Conservation (phyloP, 2,797 vertebrate genomes). For the Xerus rutilus region DNA sequence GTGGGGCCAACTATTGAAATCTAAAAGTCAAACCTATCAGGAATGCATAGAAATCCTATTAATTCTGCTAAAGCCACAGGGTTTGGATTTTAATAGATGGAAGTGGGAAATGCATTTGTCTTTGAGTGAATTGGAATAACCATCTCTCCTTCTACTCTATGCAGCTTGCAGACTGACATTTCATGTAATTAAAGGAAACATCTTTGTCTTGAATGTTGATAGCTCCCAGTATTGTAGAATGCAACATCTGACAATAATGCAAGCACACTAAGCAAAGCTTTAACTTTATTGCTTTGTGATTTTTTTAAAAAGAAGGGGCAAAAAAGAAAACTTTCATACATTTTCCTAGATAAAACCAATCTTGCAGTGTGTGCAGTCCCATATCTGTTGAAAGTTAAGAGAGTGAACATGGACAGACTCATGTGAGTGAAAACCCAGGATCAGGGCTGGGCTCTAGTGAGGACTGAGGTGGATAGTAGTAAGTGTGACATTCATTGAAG, state of each 20-base stretch:
- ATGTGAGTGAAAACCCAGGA: not conserved
- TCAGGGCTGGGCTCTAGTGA: fast-evolving
- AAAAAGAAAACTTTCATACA: not conserved
- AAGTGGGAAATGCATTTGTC: conserved; percentile 60
- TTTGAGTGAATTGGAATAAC: conserved; percentile 71
- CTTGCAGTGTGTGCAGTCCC: no score
- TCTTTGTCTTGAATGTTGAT: conserved; percentile 47
- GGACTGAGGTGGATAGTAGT: no score
- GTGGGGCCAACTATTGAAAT: conserved; percentile 64
- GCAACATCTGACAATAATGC: not conserved
- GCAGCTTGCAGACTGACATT: conserved; percentile 5
- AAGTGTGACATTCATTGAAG: not conserved
- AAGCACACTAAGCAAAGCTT: not conserved
- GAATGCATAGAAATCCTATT: conserved; percentile 74
- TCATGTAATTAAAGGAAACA: conserved; percentile 66
- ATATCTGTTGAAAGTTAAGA: not conserved
- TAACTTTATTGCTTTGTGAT: not conserved
- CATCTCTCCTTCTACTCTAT: not conserved
- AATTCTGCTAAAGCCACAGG: conserved; percentile 78
- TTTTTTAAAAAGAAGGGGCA: not conserved
- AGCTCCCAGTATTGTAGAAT: not conserved
- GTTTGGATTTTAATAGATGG: conserved; percentile 76
- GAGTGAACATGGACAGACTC: not conserved
- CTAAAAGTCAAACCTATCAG: conserved; percentile 81
- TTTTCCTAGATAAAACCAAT: not conserved